Percentiles rank a stretch among this genome's conserved stretches.
These are phyloP conservation scores for Meghimatium bilineatum DNA, from an alignment of 2,888 invertebrate species.

Conservation along the genomic window DNA sequence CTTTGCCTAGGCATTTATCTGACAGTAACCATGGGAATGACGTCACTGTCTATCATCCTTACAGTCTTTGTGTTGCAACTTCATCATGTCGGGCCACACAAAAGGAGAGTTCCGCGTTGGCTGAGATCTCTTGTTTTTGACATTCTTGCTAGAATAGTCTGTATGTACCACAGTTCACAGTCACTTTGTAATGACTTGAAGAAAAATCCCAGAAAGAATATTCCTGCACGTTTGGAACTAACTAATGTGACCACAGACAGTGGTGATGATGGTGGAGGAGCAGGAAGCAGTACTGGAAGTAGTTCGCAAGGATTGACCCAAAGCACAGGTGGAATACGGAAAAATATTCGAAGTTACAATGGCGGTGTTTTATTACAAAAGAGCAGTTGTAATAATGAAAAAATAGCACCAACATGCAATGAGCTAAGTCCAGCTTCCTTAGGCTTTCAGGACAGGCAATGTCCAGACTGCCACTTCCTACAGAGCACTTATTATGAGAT, in stretches of 20 bases:
- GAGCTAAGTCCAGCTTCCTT: constrained; percentile 11
- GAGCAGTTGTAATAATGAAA: constrained; percentile 18
- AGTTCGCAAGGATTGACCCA: neutral
- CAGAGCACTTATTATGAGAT: neutral
- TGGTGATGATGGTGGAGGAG: neutral
- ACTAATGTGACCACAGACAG: neutral
- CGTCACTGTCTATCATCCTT: constrained; percentile 77
- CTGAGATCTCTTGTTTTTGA: constrained; percentile 73
- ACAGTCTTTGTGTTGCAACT: constrained; percentile 78
- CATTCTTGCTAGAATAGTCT: constrained; percentile 72
- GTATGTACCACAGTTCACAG: constrained; percentile 66
- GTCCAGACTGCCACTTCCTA: constrained; percentile 2
- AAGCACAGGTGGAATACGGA: constrained; percentile 1
- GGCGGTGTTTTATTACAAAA: constrained; percentile 19
- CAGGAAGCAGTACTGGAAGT: neutral
- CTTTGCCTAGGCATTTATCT: constrained; percentile 76
- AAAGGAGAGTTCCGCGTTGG: constrained; percentile 75
- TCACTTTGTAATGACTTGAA: constrained; percentile 33
- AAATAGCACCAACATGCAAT: constrained; percentile 27
- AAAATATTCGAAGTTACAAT: constrained; percentile 27
- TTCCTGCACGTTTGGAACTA: neutral
- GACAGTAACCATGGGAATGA: constrained; percentile 78
- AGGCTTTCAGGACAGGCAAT: constrained; percentile 13
- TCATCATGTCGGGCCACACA: constrained; percentile 77
- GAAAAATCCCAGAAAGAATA: constrained; percentile 7